A percentile compares a stretch with the other conserved stretches of the same genome.
Evolutionary conservation across 2,113 vertebrate genomes (phyloP).

Genomic region (Taxidea taxus): DNA sequence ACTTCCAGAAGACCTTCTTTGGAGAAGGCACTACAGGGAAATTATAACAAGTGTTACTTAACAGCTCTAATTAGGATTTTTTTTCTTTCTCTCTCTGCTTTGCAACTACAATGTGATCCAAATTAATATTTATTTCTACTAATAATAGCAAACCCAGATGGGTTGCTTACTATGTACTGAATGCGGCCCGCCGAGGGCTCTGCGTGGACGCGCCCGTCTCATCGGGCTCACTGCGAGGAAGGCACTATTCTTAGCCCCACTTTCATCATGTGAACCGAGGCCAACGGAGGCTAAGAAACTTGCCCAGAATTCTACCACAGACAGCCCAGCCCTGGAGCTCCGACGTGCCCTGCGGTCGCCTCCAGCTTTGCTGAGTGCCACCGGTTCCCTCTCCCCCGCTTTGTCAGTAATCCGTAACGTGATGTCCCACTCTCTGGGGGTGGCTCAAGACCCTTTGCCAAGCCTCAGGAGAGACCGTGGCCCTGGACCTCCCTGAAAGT

Average conservation of each 20-base stretch:
- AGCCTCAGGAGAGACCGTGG: background rate
- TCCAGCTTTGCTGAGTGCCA: rapidly evolving
- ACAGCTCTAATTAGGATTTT: conserved; percentile 46
- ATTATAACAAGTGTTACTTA: conserved; percentile 51
- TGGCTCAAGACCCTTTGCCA: no score
- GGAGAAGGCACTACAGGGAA: conserved; percentile 50
- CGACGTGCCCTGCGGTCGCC: rapidly evolving
- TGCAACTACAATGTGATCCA: conserved; percentile 43
- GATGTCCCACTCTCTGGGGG: background rate
- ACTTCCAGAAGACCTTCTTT: conserved; percentile 54
- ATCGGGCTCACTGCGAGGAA: background rate
- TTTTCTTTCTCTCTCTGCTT: background rate
- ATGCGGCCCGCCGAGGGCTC: background rate
- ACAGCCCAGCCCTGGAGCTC: background rate
- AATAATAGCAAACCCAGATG: conserved; percentile 47
- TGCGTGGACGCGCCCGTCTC: no score
- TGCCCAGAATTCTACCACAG: background rate
- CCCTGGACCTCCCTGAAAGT: background rate
- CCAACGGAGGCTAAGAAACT: background rate
- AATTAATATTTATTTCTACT: conserved; percentile 61
- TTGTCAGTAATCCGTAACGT: no score
- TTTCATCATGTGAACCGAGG: background rate
- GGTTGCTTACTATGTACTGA: background rate
- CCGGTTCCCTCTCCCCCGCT: rapidly evolving
- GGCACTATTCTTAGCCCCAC: rapidly evolving